Evolutionary conservation across 2,888 invertebrate species (phyloP).

Genomic region (Melipona beecheii): DNA sequence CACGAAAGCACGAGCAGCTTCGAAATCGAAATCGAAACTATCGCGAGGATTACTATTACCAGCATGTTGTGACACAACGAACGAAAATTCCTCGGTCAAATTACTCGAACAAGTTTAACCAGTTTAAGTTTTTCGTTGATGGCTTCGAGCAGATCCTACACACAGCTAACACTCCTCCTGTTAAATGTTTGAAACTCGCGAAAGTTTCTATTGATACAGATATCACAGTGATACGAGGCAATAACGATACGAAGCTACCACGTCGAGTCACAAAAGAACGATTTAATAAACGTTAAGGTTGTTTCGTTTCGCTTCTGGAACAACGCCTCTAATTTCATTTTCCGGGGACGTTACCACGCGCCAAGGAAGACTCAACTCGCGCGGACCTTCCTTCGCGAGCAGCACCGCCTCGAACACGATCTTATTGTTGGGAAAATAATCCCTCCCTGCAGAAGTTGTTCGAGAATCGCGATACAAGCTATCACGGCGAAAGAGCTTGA

Average conservation of each 20-base stretch:
- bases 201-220: neutral
- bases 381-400: conserved; percentile 14
- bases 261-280: neutral
- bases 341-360: neutral
- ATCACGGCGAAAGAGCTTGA: conserved; percentile 1
- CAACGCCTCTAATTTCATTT: conserved; percentile 1
- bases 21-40: neutral
- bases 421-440: conserved; percentile 53
- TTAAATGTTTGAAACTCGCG: neutral
- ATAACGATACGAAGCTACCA: neutral
- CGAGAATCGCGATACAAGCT: conserved; percentile 21
- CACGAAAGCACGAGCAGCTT: neutral
- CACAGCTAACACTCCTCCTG: neutral
- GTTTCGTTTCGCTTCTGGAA: neutral
- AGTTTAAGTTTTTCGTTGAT: neutral
- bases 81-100: neutral
- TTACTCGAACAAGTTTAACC: neutral
- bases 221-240: neutral
- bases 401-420: conserved; percentile 22
- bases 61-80: rapidly evolving
- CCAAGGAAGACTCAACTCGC: conserved; percentile 7
- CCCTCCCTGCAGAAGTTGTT: conserved; percentile 30
- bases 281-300: conserved; percentile 8
- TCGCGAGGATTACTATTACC: neutral
- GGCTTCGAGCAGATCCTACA: neutral